phyloP scores from a whole-genome alignment of 2,888 invertebrate species.

The Chelonus formosanus region DNA sequence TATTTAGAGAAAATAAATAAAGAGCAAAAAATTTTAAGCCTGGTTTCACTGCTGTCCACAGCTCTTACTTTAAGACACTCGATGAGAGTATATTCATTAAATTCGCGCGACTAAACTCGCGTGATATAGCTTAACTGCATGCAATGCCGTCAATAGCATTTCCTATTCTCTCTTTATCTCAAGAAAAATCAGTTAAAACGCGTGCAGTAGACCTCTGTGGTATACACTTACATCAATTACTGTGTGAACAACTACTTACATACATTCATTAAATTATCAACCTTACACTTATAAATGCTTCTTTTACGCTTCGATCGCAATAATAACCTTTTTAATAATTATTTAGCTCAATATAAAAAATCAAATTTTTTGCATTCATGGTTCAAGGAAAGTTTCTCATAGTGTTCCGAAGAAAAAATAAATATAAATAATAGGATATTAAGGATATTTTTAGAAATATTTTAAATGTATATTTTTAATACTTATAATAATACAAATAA shows the following conservation, averaged over 20 bases:
- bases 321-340: too few species aligned
- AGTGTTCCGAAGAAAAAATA: too few species aligned
- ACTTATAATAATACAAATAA: too few species aligned
- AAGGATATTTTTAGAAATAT: too few species aligned
- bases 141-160: conserved; percentile 42
- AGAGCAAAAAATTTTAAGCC: neutral
- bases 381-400: too few species aligned
- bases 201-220: neutral
- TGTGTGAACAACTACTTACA: neutral
- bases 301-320: too few species aligned
- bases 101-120: conserved; percentile 31
- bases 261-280: neutral
- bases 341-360: too few species aligned
- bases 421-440: too few species aligned
- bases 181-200: conserved; percentile 11
- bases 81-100: conserved; percentile 3
- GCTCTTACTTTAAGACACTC: neutral
- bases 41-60: conserved; percentile 22
- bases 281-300: too few species aligned
- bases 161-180: conserved; percentile 42
- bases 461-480: too few species aligned
- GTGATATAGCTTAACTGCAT: conserved; percentile 16
- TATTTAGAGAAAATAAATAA: neutral
- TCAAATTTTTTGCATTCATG: too few species aligned
- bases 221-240: conserved; percentile 13